Conservation (phyloP, 2,888 invertebrate species). For the Oligia latruncula region DNA sequence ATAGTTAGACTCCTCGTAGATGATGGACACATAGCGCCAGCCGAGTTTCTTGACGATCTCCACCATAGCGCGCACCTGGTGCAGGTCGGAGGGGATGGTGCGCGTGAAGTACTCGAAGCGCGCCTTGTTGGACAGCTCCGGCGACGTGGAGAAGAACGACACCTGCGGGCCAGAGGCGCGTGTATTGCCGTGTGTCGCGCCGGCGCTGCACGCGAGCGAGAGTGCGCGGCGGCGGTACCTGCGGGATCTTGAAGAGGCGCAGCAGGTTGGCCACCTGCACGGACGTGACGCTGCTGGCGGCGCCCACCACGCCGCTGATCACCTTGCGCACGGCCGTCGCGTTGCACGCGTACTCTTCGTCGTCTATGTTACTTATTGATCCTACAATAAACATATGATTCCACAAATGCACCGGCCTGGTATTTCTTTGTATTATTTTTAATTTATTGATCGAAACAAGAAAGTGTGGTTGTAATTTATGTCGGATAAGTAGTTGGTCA, state of each 20-base stretch:
- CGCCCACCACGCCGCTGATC: slow-evolving; percentile 84
- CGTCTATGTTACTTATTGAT: slow-evolving; percentile 97
- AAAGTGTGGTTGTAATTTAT: not conserved
- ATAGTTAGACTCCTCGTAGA: slow-evolving; percentile 98
- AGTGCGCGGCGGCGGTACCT: slow-evolving; percentile 69
- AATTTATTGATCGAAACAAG: not conserved
- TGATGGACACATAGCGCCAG: slow-evolving; percentile 98
- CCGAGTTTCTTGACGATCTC: slow-evolving; percentile 96
- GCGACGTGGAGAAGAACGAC: slow-evolving; percentile 98
- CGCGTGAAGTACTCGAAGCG: slow-evolving; percentile 98
- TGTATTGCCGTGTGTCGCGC: not conserved
- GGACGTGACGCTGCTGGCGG: slow-evolving; percentile 96
- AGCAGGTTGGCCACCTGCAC: slow-evolving; percentile 97
- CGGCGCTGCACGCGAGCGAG: not conserved
- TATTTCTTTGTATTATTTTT: not conserved
- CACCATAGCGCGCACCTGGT: slow-evolving; percentile 98
- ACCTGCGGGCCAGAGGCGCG: slow-evolving; percentile 91
- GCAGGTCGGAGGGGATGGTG: slow-evolving; percentile 97
- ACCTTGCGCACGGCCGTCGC: slow-evolving; percentile 91
- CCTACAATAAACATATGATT: slow-evolving; percentile 84
- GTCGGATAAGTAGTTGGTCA: no score
- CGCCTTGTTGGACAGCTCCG: slow-evolving; percentile 97
- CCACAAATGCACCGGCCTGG: not conserved
- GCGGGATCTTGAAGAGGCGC: slow-evolving; percentile 97
- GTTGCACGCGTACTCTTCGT: slow-evolving; percentile 95